These are phyloP conservation scores for Zhengitettix transpicula DNA, from an alignment of 2,888 invertebrate genomes.

Conservation along the genomic window DNA sequence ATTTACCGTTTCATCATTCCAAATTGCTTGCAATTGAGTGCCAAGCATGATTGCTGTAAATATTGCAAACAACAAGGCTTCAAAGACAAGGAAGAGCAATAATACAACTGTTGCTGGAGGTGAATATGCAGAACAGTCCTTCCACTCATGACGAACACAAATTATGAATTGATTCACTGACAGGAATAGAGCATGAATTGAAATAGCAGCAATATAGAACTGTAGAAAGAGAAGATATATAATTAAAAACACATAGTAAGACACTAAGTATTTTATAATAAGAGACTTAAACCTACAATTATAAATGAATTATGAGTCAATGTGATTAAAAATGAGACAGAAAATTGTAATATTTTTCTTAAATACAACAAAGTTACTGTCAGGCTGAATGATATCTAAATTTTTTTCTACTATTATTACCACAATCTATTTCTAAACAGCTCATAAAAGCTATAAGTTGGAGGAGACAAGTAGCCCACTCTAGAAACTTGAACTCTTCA, in stretches of 20 bases:
- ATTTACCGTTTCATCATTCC: conserved; percentile 91
- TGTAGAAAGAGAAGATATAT: conserved; percentile 30
- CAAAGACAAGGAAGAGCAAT: conserved; percentile 78
- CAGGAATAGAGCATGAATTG: conserved; percentile 80
- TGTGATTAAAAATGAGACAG: too few relatives aligned
- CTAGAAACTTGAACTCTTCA: too few relatives aligned
- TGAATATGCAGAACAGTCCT: conserved; percentile 80
- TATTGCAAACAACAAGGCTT: conserved; percentile 89
- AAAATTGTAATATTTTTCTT: too few relatives aligned
- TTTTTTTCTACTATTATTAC: too few relatives aligned
- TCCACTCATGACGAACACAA: conserved; percentile 89
- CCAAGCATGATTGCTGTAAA: conserved; percentile 97
- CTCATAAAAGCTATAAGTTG: too few relatives aligned
- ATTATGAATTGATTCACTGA: conserved; percentile 85
- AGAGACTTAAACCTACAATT: too few relatives aligned
- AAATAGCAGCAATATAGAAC: conserved; percentile 97
- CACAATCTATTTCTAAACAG: too few relatives aligned
- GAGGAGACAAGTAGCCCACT: too few relatives aligned
- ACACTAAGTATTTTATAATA: too few relatives aligned
- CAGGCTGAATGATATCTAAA: too few relatives aligned
- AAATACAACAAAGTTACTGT: too few relatives aligned
- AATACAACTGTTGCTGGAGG: conserved; percentile 92
- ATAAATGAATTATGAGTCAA: too few relatives aligned
- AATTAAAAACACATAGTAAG: background rate
- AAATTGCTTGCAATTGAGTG: conserved; percentile 91